Conservation (phyloP, 2,797 vertebrate genomes). For the Channallabes apus region DNA sequence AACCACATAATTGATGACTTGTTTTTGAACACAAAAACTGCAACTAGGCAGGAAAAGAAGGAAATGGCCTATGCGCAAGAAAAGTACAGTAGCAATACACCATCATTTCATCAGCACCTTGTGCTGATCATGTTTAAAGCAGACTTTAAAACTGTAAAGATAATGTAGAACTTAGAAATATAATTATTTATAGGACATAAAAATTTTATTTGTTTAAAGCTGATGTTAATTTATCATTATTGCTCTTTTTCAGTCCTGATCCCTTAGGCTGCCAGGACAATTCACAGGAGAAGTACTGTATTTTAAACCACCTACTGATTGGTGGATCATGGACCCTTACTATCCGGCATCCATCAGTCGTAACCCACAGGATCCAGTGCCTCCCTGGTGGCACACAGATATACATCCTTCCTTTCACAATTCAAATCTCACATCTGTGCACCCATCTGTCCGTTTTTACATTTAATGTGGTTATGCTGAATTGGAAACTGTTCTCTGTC, state of each 20-base stretch:
- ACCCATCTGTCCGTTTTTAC: conserved; percentile 31
- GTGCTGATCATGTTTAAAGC: no score
- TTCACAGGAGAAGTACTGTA: conserved; percentile 43
- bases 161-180: background rate
- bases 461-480: conserved; percentile 14
- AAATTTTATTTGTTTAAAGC: background rate
- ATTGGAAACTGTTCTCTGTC: conserved; percentile 6
- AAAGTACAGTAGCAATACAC: background rate
- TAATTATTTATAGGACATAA: background rate
- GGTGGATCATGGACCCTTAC: conserved; percentile 34
- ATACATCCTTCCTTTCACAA: conserved; percentile 30
- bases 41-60: background rate
- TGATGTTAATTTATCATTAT: conserved; percentile 17
- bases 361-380: conserved; percentile 37
- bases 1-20: background rate
- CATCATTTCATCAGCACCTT: background rate
- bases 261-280: conserved; percentile 37
- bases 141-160: no score
- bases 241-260: conserved; percentile 54
- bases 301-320: conserved; percentile 36
- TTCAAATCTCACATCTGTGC: conserved; percentile 31
- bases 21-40: conserved; percentile 3
- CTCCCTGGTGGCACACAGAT: conserved; percentile 33
- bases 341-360: conserved; percentile 31
- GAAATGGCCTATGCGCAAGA: background rate